Conservation (phyloP, 2,888 invertebrate species). For the Apamea crenata region DNA sequence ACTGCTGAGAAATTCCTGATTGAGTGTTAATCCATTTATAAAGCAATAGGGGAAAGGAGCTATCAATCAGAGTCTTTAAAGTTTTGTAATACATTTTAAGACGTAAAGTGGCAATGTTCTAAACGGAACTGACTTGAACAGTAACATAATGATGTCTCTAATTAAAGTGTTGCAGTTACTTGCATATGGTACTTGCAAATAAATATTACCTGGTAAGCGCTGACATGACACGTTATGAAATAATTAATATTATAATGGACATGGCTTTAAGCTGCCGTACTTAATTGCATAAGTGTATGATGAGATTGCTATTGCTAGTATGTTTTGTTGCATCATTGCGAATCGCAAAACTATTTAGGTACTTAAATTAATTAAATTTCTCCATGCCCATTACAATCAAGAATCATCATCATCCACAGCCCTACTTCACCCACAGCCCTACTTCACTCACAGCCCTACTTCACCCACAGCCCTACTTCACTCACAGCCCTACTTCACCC, state of each 20-base stretch:
- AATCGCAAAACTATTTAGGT: too few species aligned
- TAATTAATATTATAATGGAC: neutral
- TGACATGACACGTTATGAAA: constrained; percentile 20
- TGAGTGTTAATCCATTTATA: neutral
- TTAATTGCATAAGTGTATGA: neutral
- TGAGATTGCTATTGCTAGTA: neutral
- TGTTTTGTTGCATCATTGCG: neutral
- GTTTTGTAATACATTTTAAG: neutral
- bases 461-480: neutral
- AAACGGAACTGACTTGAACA: neutral
- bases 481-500: too few species aligned
- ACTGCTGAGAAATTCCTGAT: neutral
- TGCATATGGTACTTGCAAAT: neutral
- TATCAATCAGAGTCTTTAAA: neutral
- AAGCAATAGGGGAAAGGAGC: neutral
- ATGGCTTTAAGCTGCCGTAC: constrained; percentile 1
- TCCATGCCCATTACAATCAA: too few species aligned
- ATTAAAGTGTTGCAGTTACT: neutral
- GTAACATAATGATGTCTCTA: constrained; percentile 1
- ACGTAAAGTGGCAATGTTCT: neutral
- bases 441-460: too few species aligned
- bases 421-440: too few species aligned
- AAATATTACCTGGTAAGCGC: constrained; percentile 13
- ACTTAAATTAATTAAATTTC: neutral
- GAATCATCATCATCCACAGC: neutral